Conservation (phyloP, 2,113 vertebrate species). For the Balaenoptera acutorostrata region DNA sequence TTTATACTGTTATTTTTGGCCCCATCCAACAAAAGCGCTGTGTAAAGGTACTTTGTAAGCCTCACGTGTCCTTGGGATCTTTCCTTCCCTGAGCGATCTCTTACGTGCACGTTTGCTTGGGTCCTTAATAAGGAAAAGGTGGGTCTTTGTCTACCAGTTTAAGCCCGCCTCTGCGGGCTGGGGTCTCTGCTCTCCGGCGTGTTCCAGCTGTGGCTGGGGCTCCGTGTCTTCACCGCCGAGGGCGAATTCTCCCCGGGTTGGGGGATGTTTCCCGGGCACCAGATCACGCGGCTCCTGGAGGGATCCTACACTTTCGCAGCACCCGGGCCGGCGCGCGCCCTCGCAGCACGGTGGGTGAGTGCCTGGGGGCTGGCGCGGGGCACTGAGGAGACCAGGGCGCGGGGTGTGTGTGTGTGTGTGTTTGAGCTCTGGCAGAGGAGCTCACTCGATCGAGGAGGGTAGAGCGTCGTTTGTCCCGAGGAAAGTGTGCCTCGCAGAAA, state of each 20-base stretch:
- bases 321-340: neutral
- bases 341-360: fast-evolving
- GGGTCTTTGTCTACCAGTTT: neutral
- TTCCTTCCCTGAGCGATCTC: neutral
- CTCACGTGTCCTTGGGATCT: neutral
- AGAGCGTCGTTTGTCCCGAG: neutral
- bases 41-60: neutral
- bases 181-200: neutral
- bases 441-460: no score
- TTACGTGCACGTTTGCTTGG: neutral
- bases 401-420: neutral
- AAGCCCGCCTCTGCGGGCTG: neutral
- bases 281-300: neutral
- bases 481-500: neutral
- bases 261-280: fast-evolving
- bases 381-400: neutral
- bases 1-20: neutral
- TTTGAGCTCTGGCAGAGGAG: neutral
- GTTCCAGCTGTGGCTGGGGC: neutral
- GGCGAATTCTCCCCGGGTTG: neutral
- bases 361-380: fast-evolving
- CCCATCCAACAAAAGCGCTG: neutral
- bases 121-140: neutral
- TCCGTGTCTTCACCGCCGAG: neutral
- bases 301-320: neutral